These are phyloP conservation scores for Penaeus vannamei DNA, from an alignment of 1,140 invertebrate genomes.

Conservation along the genomic window DNA sequence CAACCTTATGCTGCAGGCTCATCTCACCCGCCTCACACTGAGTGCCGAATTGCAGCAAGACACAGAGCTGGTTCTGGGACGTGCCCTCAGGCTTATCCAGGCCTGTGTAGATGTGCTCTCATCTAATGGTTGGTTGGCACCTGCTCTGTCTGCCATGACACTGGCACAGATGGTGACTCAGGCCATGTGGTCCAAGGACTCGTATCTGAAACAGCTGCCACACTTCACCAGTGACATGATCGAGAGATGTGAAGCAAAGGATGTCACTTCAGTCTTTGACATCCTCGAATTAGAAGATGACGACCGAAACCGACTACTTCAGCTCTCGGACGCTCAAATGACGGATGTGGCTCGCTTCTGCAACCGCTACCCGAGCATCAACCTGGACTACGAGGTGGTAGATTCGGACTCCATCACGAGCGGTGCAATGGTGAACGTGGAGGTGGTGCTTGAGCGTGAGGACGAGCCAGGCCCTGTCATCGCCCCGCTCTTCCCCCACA, in stretches of 20 bases:
- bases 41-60: constrained; percentile 97
- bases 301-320: constrained; percentile 88
- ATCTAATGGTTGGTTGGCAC: constrained; percentile 97
- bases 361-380: constrained; percentile 99
- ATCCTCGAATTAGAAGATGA: constrained; percentile 99
- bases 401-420: constrained; percentile 85
- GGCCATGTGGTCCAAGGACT: constrained; percentile 99
- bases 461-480: constrained; percentile 97
- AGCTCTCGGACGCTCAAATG: constrained; percentile 90
- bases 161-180: constrained; percentile 99
- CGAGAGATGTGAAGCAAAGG: constrained; percentile 68
- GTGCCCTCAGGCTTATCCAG: constrained; percentile 88
- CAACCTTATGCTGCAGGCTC: constrained; percentile 95
- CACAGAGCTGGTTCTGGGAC: constrained; percentile 91
- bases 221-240: constrained; percentile 88
- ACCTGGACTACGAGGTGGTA: constrained; percentile 92
- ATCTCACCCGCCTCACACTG: constrained; percentile 93
- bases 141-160: constrained; percentile 99
- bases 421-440: constrained; percentile 87
- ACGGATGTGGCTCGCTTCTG: constrained; percentile 98
- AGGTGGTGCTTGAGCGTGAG: constrained; percentile 95
- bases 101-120: constrained; percentile 99
- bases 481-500: constrained; percentile 98
- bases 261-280: constrained; percentile 96
- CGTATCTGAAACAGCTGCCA: constrained; percentile 96